These are phyloP conservation scores for Leptothorax acervorum DNA, from an alignment of 2,888 invertebrate species.

Conservation along the genomic window DNA sequence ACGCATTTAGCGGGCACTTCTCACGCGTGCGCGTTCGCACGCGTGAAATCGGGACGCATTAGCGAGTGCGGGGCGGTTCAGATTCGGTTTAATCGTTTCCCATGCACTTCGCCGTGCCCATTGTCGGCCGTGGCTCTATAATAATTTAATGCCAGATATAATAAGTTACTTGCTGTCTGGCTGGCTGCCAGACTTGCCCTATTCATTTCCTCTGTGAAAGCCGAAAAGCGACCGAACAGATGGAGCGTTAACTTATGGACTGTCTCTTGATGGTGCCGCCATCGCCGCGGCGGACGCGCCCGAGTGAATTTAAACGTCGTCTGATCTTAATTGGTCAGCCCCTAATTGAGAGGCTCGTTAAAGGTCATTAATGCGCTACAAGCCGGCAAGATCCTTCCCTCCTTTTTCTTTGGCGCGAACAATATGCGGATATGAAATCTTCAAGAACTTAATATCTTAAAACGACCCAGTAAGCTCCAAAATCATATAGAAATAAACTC, in stretches of 20 bases:
- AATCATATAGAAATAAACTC: not conserved
- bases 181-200: slow-evolving; percentile 82
- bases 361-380: slow-evolving; percentile 66
- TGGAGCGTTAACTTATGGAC: slow-evolving; percentile 82
- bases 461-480: not conserved
- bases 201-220: slow-evolving; percentile 84
- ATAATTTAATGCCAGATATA: slow-evolving; percentile 86
- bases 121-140: slow-evolving; percentile 83
- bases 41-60: slow-evolving; percentile 65
- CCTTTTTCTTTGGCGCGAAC: slow-evolving; percentile 6
- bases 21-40: slow-evolving; percentile 54
- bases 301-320: slow-evolving; percentile 76
- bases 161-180: slow-evolving; percentile 85
- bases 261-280: slow-evolving; percentile 74
- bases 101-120: slow-evolving; percentile 84
- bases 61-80: slow-evolving; percentile 69
- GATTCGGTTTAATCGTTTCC: slow-evolving; percentile 85
- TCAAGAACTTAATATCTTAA: not conserved
- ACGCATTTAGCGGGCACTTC: slow-evolving; percentile 40
- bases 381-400: slow-evolving; percentile 56
- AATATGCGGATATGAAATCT: slow-evolving; percentile 18
- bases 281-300: slow-evolving; percentile 50
- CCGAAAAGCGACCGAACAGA: slow-evolving; percentile 82
- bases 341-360: slow-evolving; percentile 81
- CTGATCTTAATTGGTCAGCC: slow-evolving; percentile 82